Evolutionary conservation across 2,113 vertebrate genomes (phyloP), one percentile per base, ranked within the genome.

Genomic region (Indicator maculatus): DNA sequence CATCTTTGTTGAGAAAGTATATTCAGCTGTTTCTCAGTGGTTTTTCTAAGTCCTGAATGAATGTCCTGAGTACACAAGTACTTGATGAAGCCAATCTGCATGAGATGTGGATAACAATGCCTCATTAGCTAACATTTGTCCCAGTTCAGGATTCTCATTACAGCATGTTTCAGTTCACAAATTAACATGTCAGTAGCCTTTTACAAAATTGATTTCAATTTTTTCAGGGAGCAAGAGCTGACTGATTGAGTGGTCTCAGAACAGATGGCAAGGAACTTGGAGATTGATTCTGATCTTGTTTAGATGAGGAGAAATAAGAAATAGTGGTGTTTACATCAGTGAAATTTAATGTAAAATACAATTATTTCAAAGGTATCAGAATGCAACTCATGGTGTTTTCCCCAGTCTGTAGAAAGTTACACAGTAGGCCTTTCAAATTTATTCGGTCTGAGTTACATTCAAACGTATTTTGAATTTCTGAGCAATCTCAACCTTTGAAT

Each of bases 121-220:
- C 31, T 95, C 74, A 30, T 92, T 85, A 92, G 71, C 73, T 66
- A 19, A 41, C 7, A 2, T 66, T 93, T 89, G 50, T 94, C 95
- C 85, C 44, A 27, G 30, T 87, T 84, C 55, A 82, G 6, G 31
- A 65, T 84, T 84, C 39, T 88, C 21, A 6, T 4, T 87, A 59
- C 30, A 79, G 70, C 67, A 70, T 69, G 66, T 72, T 91, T 82
- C 55, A 70, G 41, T 79, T 89, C 59, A 85, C 66, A 64, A 44
- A 76, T 93, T 76, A 83, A 31, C 27, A n/a, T 63, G 64, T 64
- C 28, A 55, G 30, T 75, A 77, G 41, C 71, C 69, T 91, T 94
- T 88, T 66, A 21, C n/a, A 14, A 18, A 28, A 18, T 33, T 50
- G 16, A 41, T 82, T 82, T 65, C 8, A 30, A 0, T 38, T 56